Evolutionary conservation across 2,888 invertebrate species (phyloP).

Genomic region (Rhorus exstirpatorius): DNA sequence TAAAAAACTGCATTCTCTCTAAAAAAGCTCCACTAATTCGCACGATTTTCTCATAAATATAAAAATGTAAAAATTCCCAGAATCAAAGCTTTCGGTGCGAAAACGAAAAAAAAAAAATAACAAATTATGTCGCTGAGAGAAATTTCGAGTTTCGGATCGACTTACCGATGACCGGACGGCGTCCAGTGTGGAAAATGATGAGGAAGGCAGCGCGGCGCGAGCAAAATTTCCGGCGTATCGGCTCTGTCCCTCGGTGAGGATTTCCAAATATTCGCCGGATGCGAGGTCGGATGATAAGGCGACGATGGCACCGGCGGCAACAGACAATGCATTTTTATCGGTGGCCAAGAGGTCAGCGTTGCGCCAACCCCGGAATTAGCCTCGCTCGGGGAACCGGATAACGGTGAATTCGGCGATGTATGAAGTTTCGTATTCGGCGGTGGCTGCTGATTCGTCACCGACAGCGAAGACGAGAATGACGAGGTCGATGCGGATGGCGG

Average conservation of each 20-base stretch:
- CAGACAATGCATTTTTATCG: constrained; percentile 84
- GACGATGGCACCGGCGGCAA: constrained; percentile 82
- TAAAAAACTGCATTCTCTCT: too few relatives aligned
- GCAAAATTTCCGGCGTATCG: constrained; percentile 92
- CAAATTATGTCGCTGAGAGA: not conserved
- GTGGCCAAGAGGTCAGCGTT: constrained; percentile 82
- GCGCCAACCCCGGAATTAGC: constrained; percentile 67
- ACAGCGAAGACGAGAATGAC: constrained; percentile 80
- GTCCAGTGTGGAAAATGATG: constrained; percentile 83
- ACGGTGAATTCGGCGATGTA: constrained; percentile 81
- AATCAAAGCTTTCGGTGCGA: too few relatives aligned
- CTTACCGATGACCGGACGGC: constrained; percentile 81
- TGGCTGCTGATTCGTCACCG: constrained; percentile 85
- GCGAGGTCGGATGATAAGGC: constrained; percentile 79
- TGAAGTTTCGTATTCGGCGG: constrained; percentile 88
- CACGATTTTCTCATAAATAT: too few relatives aligned
- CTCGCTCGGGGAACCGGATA: constrained; percentile 75
- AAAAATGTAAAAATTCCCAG: too few relatives aligned
- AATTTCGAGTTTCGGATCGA: not conserved
- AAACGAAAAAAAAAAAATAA: not conserved
- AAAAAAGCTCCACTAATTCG: too few relatives aligned
- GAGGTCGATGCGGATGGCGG: constrained; percentile 88
- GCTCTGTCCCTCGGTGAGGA: constrained; percentile 87
- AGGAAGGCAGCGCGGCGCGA: constrained; percentile 89
- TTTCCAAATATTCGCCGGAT: constrained; percentile 81